Base-by-base conservation (phyloP, 2,797 vertebrate species). In the Orestias chungarensis region DNA sequence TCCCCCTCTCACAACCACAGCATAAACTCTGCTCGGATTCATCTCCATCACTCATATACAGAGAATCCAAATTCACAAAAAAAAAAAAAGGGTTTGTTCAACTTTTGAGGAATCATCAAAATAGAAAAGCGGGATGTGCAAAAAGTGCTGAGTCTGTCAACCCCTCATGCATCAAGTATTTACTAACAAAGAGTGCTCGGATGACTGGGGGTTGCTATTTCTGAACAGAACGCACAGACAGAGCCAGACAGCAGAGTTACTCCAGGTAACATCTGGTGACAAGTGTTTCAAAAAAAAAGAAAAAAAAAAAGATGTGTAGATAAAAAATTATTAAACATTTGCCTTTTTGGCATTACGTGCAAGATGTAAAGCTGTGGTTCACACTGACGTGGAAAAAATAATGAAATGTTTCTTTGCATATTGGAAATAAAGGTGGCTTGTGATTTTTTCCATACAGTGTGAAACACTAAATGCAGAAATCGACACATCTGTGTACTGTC, bases 181-280 rank as follows among this genome's bases (percentile, higher is more conserved):
- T 84, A 81, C 82, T 74, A 82, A 79, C 55, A 23, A 68, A 76
- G 18, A 65, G 71, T 70, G 68, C 74, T 76, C 0, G 18, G 66
- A 74, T 83, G 86, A 88, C 81, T 84, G 78, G 71, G 75, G 42
- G 67, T 57, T 81, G 77, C 82, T 89, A 83, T 91, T 89, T 87
- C 75, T 80, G 76, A 78, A 85, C 33, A 59, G 70, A 78, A 87
- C 73, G 74, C 76, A 84, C 79, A 59, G 77, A 84, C 79, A 59
- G 77, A 79, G 52, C 66, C 79, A 82, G 85, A 85, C 74, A 73
- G 78, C 59, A 46, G 80, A 77, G 76, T 67, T 84, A 81, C 79
- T 86, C 59, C 43, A 71, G 76, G 75, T 80, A 80, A 78, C 71
- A 78, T 81, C 78, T 67, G 68, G 52, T 38, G 66, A 80, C 80